Evolutionary conservation across 2,888 invertebrate genomes (phyloP).

Genomic region (Lamellibrachia satsuma): DNA sequence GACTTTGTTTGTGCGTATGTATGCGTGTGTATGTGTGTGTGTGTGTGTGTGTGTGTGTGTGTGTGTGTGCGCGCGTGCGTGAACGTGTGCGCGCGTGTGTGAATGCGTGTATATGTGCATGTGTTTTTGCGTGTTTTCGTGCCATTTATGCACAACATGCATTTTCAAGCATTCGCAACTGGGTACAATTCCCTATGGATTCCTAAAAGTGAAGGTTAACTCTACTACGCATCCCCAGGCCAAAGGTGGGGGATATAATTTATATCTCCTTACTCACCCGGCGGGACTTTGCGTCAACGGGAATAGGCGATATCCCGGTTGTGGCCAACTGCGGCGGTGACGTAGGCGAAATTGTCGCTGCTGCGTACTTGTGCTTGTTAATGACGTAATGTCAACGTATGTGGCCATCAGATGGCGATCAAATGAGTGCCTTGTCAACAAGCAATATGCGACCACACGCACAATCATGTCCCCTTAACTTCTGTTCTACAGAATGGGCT

Average conservation of each 20-base stretch:
- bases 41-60: background rate
- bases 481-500: background rate
- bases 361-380: background rate
- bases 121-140: no score
- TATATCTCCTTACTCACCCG: background rate
- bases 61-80: background rate
- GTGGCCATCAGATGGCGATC: background rate
- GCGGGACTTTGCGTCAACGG: background rate
- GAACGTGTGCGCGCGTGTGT: no score
- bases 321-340: background rate
- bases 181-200: background rate
- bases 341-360: background rate
- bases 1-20: background rate
- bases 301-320: background rate
- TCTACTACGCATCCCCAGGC: background rate
- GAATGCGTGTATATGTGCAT: no score
- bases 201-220: background rate
- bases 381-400: background rate
- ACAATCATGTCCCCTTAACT: slow-evolving; percentile 2
- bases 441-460: background rate
- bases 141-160: background rate
- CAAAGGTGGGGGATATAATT: background rate
- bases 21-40: background rate
- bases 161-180: background rate
- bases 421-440: background rate